Evolutionary conservation across 2,113 vertebrate genomes (phyloP), one percentile per base, ranked within the genome.

Genomic region (Ammospiza nelsoni): DNA sequence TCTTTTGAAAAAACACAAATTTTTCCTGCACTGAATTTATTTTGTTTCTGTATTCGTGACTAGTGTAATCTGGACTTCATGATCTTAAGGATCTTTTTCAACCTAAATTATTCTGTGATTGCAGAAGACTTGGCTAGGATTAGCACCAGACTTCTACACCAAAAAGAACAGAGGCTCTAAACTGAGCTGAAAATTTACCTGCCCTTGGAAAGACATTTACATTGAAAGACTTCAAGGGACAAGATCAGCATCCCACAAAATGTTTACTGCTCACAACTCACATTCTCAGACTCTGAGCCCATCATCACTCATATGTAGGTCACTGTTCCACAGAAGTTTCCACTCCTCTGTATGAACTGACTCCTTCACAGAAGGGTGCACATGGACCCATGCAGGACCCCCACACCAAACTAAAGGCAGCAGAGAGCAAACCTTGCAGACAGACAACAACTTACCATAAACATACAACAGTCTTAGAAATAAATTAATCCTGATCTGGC

Each of bases 401-500:
- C 51, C 82, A 8, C 41, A 43, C 15, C 7, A 43, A 43, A 43
- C 29, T 29, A 25, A 61, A 80, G 35, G 51, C 15, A 89, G 74
- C 58, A 65, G 37, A 82, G 44, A 82, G 27, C 46, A 90, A 91
- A 83, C 29, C 51, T 67, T 0, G 0, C 28, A 75, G 25, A 33
- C 46, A 35, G 46, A 69, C 0, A 0, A 18, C 57, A 73, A 43
- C 65, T 48, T 12, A 71, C 44, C 65, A 90, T 37, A 84, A 79
- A 87, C 77, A 62, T 15, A n/a, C 44, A 67, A 59, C 8, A 33
- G 55, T 41, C 72, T 65, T 44, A 57, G 88, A 61, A 86, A 54
- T 48, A 84, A 80, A 88, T n/a, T 5, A 90, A 84, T 88, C 62
- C 65, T 29, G 44, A 74, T 63, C 88, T 95, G 90, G 87, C 76